These are phyloP conservation scores for Trachemys scripta DNA, from an alignment of 2,113 vertebrate species.

Conservation along the genomic window DNA sequence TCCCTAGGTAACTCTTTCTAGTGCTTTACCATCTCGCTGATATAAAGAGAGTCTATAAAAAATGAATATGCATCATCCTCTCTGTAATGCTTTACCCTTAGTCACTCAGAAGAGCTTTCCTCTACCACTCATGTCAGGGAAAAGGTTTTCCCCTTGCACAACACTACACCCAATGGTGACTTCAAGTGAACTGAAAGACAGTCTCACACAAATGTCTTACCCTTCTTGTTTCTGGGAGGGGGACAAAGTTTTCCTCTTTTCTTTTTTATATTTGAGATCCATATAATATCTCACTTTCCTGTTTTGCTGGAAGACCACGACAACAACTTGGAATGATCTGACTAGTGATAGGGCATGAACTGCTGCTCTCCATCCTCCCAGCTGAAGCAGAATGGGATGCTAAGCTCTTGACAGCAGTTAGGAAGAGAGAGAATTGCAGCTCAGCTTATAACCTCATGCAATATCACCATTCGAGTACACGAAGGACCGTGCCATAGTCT, in stretches of 20 bases:
- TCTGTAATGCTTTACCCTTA: not conserved
- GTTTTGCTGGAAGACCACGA: not conserved
- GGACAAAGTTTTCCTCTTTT: not conserved
- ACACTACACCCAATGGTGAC: not conserved
- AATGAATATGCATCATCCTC: not conserved
- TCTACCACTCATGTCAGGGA: too few species aligned
- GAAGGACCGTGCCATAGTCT: not conserved
- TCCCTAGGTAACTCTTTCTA: too few species aligned
- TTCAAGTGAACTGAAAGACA: not conserved
- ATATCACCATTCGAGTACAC: not conserved
- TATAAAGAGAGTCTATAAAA: not conserved
- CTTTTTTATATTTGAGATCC: not conserved
- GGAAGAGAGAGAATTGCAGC: not conserved
- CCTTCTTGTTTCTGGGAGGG: not conserved
- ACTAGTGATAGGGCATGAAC: not conserved
- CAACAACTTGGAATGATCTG: not conserved
- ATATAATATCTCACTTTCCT: not conserved
- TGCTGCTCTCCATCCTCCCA: accelerated
- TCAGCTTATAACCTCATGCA: not conserved
- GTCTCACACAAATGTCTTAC: not conserved
- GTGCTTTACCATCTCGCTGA: not conserved
- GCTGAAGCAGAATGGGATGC: not conserved
- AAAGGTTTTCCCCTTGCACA: not conserved
- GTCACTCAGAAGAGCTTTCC: too few species aligned
- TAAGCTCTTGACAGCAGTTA: not conserved